phyloP scores from a whole-genome alignment of 2,113 vertebrate genomes.

The Silurus asotus region DNA sequence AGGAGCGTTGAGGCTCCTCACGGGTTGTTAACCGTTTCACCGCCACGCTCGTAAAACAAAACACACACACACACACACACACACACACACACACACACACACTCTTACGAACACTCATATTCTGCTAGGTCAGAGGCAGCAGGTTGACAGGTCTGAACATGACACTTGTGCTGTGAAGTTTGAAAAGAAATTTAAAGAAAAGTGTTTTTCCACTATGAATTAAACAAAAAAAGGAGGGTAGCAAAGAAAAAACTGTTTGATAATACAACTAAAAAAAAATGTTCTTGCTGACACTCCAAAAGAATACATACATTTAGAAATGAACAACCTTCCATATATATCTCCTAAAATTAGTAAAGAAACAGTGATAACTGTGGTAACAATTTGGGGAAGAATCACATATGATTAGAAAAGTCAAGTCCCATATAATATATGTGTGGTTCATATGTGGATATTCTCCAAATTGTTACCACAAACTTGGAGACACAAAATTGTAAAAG shows the following conservation, averaged over 20 bases:
- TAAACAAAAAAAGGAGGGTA: not conserved
- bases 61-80: constrained; percentile 26
- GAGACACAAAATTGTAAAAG: too few relatives aligned
- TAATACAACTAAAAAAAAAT: not conserved
- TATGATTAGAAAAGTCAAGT: too few relatives aligned
- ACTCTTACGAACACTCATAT: not conserved
- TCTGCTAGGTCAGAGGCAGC: not conserved
- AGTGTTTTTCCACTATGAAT: too few relatives aligned
- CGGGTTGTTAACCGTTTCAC: constrained; percentile 65
- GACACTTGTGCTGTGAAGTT: not conserved
- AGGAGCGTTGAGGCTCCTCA: constrained; percentile 68
- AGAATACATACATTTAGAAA: not conserved
- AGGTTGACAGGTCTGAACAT: not conserved
- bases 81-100: constrained; percentile 23
- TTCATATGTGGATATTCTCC: too few relatives aligned
- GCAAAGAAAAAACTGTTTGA: not conserved
- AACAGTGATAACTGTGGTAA: too few relatives aligned
- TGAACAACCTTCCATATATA: not conserved
- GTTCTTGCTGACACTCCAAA: not conserved
- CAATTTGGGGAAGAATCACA: too few relatives aligned
- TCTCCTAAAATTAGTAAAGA: too few relatives aligned
- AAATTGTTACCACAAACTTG: too few relatives aligned
- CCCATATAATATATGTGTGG: too few relatives aligned
- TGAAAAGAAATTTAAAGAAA: not conserved
- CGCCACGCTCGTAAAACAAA: constrained; percentile 25